Evolutionary conservation across 2,888 invertebrate genomes (phyloP).

Genomic region (Limnephilus lunatus): DNA sequence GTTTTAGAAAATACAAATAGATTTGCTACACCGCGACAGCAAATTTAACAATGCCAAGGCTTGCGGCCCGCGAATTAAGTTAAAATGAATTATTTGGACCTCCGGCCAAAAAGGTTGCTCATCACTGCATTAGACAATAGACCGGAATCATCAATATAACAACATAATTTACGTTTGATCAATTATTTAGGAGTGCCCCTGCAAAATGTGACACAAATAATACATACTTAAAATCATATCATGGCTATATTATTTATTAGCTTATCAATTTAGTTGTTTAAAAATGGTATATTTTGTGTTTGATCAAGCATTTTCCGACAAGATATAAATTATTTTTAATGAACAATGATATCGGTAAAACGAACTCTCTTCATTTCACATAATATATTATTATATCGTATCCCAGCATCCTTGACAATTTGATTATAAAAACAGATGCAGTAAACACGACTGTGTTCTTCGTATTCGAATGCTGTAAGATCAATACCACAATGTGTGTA

Average conservation of each 20-base stretch:
- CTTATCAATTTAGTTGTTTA: background rate
- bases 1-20: too few species aligned
- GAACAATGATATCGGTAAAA: background rate
- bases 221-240: background rate
- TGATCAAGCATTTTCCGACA: too few species aligned
- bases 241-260: background rate
- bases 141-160: background rate
- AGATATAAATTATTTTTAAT: too few species aligned
- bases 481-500: background rate
- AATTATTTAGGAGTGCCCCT: background rate
- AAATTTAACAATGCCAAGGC: too few species aligned
- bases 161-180: background rate
- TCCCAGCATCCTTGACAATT: background rate
- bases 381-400: background rate
- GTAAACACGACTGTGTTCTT: background rate
- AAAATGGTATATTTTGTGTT: background rate
- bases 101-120: too few species aligned
- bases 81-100: too few species aligned
- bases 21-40: too few species aligned
- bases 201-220: background rate
- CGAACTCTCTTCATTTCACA: background rate
- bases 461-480: background rate
- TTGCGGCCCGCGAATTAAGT: too few species aligned
- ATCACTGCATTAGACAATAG: background rate
- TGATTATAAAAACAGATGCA: conserved; percentile 9